A percentile compares a stretch with the other conserved stretches of the same genome.
These are phyloP conservation scores for Notothenia coriiceps DNA, from an alignment of 2,113 vertebrate species.

Conservation along the genomic window DNA sequence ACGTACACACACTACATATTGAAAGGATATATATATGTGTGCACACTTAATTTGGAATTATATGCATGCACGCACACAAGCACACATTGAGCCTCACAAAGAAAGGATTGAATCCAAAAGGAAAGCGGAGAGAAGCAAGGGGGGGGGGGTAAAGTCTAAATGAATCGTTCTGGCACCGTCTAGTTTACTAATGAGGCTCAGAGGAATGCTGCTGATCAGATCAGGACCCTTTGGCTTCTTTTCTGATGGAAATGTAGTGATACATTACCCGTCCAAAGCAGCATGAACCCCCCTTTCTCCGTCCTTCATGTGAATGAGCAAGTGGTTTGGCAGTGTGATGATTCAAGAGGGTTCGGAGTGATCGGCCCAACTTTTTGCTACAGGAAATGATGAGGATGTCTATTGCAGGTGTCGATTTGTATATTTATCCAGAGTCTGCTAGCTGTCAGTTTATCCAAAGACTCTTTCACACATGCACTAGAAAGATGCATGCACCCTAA, in stretches of 20 bases:
- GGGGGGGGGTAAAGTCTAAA: conserved; percentile 37
- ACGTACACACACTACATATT: background rate
- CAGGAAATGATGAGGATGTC: conserved; percentile 4
- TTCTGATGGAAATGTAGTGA: conserved; percentile 74
- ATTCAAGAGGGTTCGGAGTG: conserved; percentile 13
- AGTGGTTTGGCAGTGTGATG: conserved; percentile 28
- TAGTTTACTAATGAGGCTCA: conserved; percentile 78
- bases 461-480: no score
- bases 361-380: conserved; percentile 10
- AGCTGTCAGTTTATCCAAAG: no score
- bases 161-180: conserved; percentile 68
- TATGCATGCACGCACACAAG: conserved; percentile 32
- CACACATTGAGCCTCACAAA: conserved; percentile 37
- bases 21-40: background rate
- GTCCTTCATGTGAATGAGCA: conserved; percentile 20
- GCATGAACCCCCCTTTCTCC: background rate
- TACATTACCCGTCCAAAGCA: conserved; percentile 36
- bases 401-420: background rate
- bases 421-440: no score
- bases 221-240: conserved; percentile 58
- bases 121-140: conserved; percentile 3
- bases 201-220: conserved; percentile 71
- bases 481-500: no score
- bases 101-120: conserved; percentile 43
- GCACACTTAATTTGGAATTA: conserved; percentile 27